Conservation (phyloP, 2,888 invertebrate genomes). For the Hedychridium roseum region DNA sequence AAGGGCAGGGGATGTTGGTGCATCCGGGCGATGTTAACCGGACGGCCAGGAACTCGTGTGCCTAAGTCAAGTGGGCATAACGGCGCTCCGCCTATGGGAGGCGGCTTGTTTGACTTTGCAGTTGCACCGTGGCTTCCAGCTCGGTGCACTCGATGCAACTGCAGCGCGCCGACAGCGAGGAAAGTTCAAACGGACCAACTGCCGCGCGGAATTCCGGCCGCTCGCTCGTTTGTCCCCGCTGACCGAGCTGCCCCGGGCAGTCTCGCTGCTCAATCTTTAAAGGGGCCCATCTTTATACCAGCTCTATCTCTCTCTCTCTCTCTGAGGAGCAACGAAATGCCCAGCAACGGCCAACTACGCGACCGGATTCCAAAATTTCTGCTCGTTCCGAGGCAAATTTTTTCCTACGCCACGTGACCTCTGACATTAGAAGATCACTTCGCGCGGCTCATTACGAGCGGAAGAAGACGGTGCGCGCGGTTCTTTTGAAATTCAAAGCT, state of each 20-base stretch:
- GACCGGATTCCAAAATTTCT: too few relatives aligned
- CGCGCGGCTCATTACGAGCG: too few relatives aligned
- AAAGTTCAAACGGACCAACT: constrained; percentile 3
- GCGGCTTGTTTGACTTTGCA: constrained; percentile 29
- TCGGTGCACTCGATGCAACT: constrained; percentile 7
- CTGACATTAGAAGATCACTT: too few relatives aligned
- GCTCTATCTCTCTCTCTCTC: too few relatives aligned
- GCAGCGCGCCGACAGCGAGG: constrained; percentile 10
- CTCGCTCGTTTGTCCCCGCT: neutral
- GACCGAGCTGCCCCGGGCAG: neutral
- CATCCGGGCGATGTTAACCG: constrained; percentile 7
- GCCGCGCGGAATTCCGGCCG: neutral
- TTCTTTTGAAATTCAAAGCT: too few relatives aligned
- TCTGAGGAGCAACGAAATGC: too few relatives aligned
- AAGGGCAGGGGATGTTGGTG: neutral
- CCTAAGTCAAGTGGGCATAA: constrained; percentile 29
- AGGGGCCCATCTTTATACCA: too few relatives aligned
- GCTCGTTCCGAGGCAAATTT: too few relatives aligned
- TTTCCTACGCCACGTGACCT: too few relatives aligned
- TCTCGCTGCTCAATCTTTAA: too few relatives aligned
- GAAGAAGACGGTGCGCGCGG: too few relatives aligned
- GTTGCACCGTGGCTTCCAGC: constrained; percentile 11
- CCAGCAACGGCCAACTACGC: too few relatives aligned
- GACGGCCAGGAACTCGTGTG: constrained; percentile 10
- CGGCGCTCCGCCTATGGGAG: constrained; percentile 15